Conservation (phyloP, 2,888 invertebrate species). For the Drosophila prostipennis region DNA sequence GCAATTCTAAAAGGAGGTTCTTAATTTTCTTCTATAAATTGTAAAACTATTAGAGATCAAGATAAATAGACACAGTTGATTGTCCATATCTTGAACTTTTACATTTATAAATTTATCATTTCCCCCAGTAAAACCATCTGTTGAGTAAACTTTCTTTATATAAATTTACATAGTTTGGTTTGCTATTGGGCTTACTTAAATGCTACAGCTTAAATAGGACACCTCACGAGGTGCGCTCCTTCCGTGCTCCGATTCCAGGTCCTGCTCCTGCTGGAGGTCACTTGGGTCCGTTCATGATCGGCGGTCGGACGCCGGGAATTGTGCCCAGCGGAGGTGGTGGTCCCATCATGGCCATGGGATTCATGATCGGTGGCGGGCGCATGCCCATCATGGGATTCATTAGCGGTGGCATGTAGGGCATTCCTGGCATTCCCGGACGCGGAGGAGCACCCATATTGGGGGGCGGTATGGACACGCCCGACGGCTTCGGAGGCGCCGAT, state of each 20-base stretch:
- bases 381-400: conserved; percentile 90
- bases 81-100: not conserved
- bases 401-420: conserved; percentile 87
- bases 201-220: conserved; percentile 28
- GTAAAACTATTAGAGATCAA: too few relatives aligned
- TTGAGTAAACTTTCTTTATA: conserved; percentile 3
- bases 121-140: not conserved
- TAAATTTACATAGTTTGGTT: conserved; percentile 23
- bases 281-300: conserved; percentile 88
- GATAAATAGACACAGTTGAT: too few relatives aligned
- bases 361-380: conserved; percentile 90
- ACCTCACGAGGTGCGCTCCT: conserved; percentile 2
- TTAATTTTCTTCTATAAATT: too few relatives aligned
- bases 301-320: conserved; percentile 89
- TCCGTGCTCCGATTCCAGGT: not conserved
- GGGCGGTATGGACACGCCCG: conserved; percentile 92
- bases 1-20: too few relatives aligned
- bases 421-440: conserved; percentile 88
- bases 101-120: not conserved
- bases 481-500: conserved; percentile 84
- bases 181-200: conserved; percentile 23
- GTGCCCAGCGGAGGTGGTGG: conserved; percentile 90
- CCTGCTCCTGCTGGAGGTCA: conserved; percentile 41
- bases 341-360: conserved; percentile 91
- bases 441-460: conserved; percentile 87